Evolutionary conservation across 2,888 invertebrate genomes (phyloP).

Genomic region (Campopleginae sp.): DNA sequence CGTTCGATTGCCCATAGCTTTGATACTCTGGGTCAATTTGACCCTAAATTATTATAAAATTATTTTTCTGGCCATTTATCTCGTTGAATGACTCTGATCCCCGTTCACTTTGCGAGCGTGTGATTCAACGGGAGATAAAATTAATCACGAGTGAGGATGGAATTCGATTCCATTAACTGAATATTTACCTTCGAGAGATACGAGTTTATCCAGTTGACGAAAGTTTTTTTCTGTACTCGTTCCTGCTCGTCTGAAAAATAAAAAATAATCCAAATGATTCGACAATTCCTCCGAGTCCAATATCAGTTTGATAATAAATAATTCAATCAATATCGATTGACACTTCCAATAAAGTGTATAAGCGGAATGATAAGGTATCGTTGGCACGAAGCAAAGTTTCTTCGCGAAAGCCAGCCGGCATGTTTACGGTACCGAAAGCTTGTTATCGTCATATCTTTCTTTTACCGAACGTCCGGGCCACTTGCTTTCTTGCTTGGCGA

Average conservation of each 20-base stretch:
- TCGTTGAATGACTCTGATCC: not conserved
- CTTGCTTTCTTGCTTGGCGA: conserved; percentile 1
- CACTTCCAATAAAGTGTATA: conserved; percentile 15
- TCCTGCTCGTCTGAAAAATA: conserved; percentile 98
- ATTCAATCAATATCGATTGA: conserved; percentile 19
- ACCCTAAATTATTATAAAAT: not conserved
- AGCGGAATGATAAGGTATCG: conserved; percentile 48
- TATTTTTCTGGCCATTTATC: not conserved
- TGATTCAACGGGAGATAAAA: not conserved
- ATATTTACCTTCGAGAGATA: conserved; percentile 95
- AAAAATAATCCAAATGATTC: conserved; percentile 35
- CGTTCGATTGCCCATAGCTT: not conserved
- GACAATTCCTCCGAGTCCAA: conserved; percentile 11
- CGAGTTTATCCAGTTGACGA: conserved; percentile 99
- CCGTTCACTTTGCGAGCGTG: not conserved
- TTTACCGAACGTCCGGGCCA: not conserved
- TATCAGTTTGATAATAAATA: conserved; percentile 18
- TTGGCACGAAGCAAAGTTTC: conserved; percentile 28
- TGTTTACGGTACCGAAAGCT: conserved; percentile 17
- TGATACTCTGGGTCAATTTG: too few relatives aligned
- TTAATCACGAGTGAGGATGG: not conserved
- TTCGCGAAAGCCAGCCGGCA: not conserved
- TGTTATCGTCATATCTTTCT: conserved; percentile 32
- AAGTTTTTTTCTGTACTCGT: conserved; percentile 99
- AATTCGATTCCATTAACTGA: conserved; percentile 15